Base-by-base conservation (phyloP, 2,797 vertebrate species). In the Echeneis naucrates region DNA sequence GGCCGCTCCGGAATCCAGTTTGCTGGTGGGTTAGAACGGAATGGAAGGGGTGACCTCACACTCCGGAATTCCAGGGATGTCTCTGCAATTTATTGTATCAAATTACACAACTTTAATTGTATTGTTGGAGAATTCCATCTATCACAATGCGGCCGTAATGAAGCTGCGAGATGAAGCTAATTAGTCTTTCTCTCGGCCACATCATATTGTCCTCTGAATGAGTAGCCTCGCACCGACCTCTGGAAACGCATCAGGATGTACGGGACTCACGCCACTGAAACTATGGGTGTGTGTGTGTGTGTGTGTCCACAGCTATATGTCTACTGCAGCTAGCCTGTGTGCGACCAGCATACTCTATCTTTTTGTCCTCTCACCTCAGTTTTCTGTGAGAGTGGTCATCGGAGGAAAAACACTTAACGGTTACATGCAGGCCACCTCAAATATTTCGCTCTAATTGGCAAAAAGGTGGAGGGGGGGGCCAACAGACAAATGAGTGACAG, bases 391-490 rank as follows among this genome's bases (percentile, higher is more conserved):
- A 68, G 64, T 54, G 74, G 82, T 83, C 81, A 77, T 53, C 54
- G 87, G 70, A 79, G 69, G 80, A 82, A 80, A 91, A 89, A 89
- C 84, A 85, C 79, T 86, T 84, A 89, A 78, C 83, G 90, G 84
- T 82, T 90, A 83, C 74, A 69, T 50, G 67, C 47, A 30, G 75
- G 65, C 78, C 78, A 76, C 62, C 67, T 69, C 83, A 83, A 91
- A 91, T 91, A 80, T 91, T 91, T 89, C 75, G 82, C 81, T 67
- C 53, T 88, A 85, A 91, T 87, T 89, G 81, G 80, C 62, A 80
- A 81, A 87, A 82, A 68, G 48, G 51, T 42, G 69, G 56, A 52
- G 66, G n/a, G 52, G 61, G 53, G 64, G 70, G 72, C 23, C 37
- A 51, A 38, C 17, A 2, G 50, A 68, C 53, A 24, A 65, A 59